phyloP scores from a whole-genome alignment of 2,888 invertebrate species.

The Kryphioiulus occultus region DNA sequence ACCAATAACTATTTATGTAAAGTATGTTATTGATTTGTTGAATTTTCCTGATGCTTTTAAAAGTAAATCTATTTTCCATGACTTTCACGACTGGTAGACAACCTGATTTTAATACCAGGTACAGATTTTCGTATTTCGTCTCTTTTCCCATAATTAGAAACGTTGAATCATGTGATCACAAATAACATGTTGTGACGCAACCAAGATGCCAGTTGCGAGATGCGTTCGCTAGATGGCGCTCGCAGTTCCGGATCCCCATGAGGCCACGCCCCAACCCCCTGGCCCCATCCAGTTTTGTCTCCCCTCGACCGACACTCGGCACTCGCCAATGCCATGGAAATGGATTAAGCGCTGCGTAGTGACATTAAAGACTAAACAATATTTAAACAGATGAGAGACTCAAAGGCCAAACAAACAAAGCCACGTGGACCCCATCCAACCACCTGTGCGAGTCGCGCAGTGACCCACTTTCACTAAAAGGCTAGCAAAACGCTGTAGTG shows the following conservation, averaged over 20 bases:
- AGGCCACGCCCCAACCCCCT: neutral
- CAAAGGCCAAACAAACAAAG: slow-evolving; percentile 5
- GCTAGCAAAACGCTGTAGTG: neutral
- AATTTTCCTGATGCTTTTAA: too few species aligned
- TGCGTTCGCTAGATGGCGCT: neutral
- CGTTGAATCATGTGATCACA: too few species aligned
- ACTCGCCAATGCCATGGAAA: neutral
- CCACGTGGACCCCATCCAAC: neutral
- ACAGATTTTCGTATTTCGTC: too few species aligned
- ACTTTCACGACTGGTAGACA: too few species aligned
- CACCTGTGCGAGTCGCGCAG: neutral
- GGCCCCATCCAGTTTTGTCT: neutral
- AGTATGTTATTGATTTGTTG: too few species aligned
- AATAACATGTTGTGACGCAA: too few species aligned
- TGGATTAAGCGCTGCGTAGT: neutral
- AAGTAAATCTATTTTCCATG: too few species aligned
- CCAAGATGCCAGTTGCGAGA: neutral
- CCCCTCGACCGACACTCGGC: neutral
- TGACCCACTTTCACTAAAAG: neutral
- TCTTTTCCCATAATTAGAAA: too few species aligned
- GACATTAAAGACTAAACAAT: slow-evolving; percentile 5
- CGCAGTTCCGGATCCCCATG: neutral
- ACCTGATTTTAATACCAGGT: too few species aligned
- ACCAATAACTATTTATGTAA: too few species aligned
- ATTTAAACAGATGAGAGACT: neutral